phyloP scores from a whole-genome alignment of 2,113 vertebrate species.

The Todiramphus saurophagus region DNA sequence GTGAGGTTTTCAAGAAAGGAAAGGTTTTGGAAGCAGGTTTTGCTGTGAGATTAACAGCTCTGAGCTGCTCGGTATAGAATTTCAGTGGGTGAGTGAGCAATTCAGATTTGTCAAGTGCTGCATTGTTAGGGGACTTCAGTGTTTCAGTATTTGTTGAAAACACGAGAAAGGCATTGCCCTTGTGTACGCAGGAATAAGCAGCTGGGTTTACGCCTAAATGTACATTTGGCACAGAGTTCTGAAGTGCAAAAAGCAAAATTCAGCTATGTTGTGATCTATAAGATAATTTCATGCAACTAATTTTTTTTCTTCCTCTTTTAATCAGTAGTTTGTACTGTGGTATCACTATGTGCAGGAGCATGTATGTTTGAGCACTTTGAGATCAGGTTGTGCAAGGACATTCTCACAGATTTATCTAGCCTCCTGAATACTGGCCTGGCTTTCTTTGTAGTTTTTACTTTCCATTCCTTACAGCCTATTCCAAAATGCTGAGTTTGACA shows the following conservation, averaged over 20 bases:
- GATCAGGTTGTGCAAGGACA: not conserved
- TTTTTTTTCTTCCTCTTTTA: not conserved
- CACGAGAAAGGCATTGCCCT: not conserved
- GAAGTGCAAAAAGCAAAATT: slow-evolving; percentile 4
- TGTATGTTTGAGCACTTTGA: not conserved
- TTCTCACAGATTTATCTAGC: not conserved
- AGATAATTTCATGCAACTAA: not conserved
- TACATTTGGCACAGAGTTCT: not conserved
- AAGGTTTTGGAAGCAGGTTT: slow-evolving; percentile 62
- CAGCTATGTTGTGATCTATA: not conserved
- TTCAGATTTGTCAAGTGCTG: slow-evolving; percentile 60
- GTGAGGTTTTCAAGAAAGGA: slow-evolving; percentile 8
- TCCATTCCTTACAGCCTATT: not conserved
- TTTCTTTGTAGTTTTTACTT: not conserved
- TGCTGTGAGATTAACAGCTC: slow-evolving; percentile 9
- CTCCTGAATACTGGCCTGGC: not conserved
- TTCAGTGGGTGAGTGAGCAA: slow-evolving; percentile 68
- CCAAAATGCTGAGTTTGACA: not conserved
- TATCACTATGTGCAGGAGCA: not conserved
- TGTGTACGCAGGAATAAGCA: not conserved
- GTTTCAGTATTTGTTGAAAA: slow-evolving; percentile 57
- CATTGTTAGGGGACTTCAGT: slow-evolving; percentile 62
- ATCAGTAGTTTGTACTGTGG: not conserved
- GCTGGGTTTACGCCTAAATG: not conserved
- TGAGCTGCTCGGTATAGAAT: slow-evolving; percentile 49